Percentiles rank a stretch among this genome's conserved stretches.
phyloP scores from a whole-genome alignment of 1,140 invertebrate species.

The Bombus sylvicola region DNA sequence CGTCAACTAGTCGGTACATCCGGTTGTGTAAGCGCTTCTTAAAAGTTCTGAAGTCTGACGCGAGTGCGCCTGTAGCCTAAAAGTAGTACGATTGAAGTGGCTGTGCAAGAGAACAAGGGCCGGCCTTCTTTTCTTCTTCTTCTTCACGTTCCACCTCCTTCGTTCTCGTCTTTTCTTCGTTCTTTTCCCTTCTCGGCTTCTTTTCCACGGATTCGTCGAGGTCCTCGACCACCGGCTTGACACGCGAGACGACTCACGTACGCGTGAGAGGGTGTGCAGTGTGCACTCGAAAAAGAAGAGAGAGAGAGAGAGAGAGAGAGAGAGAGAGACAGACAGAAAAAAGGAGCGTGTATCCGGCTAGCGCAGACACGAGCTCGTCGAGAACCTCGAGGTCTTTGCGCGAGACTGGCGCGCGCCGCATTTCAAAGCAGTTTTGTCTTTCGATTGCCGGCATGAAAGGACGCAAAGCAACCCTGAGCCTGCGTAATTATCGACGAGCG shows the following conservation, averaged over 20 bases:
- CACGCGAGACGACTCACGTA: constrained; percentile 53
- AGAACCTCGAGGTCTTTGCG: background rate
- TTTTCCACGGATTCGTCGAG: background rate
- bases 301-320: no score
- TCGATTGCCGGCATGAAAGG: constrained; percentile 17
- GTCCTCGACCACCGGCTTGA: constrained; percentile 17
- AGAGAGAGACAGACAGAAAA: no score
- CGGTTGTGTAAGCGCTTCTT: constrained; percentile 53
- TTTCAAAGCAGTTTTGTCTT: constrained; percentile 39
- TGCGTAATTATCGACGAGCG: constrained; percentile 38
- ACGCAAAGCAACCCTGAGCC: background rate
- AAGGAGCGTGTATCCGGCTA: background rate
- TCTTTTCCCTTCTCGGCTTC: background rate
- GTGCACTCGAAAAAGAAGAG: constrained; percentile 32
- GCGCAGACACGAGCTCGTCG: background rate
- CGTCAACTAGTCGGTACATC: constrained; percentile 34
- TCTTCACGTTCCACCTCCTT: background rate
- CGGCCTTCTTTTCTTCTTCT: constrained; percentile 2
- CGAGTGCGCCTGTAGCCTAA: constrained; percentile 49
- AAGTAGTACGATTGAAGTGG: constrained; percentile 40
- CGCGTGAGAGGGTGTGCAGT: constrained; percentile 10
- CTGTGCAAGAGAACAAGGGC: constrained; percentile 2
- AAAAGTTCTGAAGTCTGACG: constrained; percentile 55
- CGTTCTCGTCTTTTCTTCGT: constrained; percentile 15
- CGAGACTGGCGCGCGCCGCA: background rate